Percentiles rank a stretch among this genome's conserved stretches.
phyloP scores from a whole-genome alignment of 2,888 invertebrate genomes.

The Aquatica leii region DNA sequence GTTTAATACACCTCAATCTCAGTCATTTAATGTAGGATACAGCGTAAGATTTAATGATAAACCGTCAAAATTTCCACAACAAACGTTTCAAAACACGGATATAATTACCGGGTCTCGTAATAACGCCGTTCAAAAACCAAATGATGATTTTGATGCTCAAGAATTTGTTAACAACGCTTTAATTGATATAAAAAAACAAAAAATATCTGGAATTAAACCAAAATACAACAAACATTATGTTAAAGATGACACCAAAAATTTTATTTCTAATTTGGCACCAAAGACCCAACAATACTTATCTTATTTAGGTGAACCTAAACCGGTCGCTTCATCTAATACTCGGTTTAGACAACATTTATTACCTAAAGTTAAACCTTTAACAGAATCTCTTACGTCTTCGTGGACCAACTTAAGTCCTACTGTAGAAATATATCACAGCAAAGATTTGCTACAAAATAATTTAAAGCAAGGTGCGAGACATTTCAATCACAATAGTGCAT shows the following conservation, averaged over 20 bases:
- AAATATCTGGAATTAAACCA: conserved; percentile 31
- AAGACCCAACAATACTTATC: conserved; percentile 38
- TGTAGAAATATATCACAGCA: conserved; percentile 52
- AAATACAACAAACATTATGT: conserved; percentile 13
- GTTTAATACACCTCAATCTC: conserved; percentile 27
- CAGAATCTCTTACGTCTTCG: conserved; percentile 17
- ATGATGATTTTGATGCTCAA: conserved; percentile 29
- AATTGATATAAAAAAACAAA: conserved; percentile 31
- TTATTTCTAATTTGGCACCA: conserved; percentile 32
- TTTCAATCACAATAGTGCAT: conserved; percentile 61
- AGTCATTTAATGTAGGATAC: conserved; percentile 54
- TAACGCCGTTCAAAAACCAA: conserved; percentile 45
- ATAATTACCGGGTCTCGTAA: conserved; percentile 48
- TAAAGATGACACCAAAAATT: conserved; percentile 18
- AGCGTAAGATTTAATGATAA: conserved; percentile 51
- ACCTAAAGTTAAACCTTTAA: not conserved
- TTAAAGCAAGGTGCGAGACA: conserved; percentile 19
- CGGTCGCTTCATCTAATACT: conserved; percentile 8
- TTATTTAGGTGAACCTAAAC: conserved; percentile 31
- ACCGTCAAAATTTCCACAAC: conserved; percentile 16
- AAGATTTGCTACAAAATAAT: conserved; percentile 37
- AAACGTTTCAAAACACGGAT: conserved; percentile 32
- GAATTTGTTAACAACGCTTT: conserved; percentile 29
- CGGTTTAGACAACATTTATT: conserved; percentile 1
- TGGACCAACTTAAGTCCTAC: conserved; percentile 53